These are phyloP conservation scores for Acrobasis consociella DNA, from an alignment of 2,888 invertebrate genomes.

Conservation along the genomic window DNA sequence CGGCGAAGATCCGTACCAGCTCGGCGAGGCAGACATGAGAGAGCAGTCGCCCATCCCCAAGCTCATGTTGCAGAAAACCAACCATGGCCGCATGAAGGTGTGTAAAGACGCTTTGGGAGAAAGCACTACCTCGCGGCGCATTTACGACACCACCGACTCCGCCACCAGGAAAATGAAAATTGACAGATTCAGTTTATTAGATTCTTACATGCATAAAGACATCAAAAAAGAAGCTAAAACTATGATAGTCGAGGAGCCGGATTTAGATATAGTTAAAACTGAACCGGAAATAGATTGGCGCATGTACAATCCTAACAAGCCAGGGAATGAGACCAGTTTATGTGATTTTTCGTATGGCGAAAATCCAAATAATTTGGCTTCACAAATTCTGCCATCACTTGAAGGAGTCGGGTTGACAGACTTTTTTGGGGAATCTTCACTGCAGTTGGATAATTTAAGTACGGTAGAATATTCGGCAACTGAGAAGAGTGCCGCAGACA, in stretches of 20 bases:
- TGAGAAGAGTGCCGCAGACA: slow-evolving; percentile 42
- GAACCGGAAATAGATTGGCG: slow-evolving; percentile 61
- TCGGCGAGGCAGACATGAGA: slow-evolving; percentile 73
- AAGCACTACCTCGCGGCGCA: slow-evolving; percentile 43
- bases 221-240: slow-evolving; percentile 47
- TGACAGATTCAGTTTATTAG: slow-evolving; percentile 44
- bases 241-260: slow-evolving; percentile 50
- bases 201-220: slow-evolving; percentile 17
- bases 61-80: slow-evolving; percentile 69
- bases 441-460: slow-evolving; percentile 51
- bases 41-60: slow-evolving; percentile 77
- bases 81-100: slow-evolving; percentile 58
- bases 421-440: slow-evolving; percentile 48
- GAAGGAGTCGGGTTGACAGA: slow-evolving; percentile 60
- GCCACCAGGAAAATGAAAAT: slow-evolving; percentile 45
- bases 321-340: slow-evolving; percentile 53
- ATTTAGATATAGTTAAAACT: slow-evolving; percentile 56
- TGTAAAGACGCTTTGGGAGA: slow-evolving; percentile 46
- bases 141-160: slow-evolving; percentile 53
- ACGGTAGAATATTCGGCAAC: slow-evolving; percentile 40
- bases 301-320: slow-evolving; percentile 45
- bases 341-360: slow-evolving; percentile 68
- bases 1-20: slow-evolving; percentile 73
- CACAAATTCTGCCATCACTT: slow-evolving; percentile 46
- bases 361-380: slow-evolving; percentile 49